A percentile compares a stretch with the other conserved stretches of the same genome.
These are phyloP conservation scores for Caenorhabditis macrosperma DNA, from an alignment of 2,888 invertebrate genomes.

Conservation along the genomic window DNA sequence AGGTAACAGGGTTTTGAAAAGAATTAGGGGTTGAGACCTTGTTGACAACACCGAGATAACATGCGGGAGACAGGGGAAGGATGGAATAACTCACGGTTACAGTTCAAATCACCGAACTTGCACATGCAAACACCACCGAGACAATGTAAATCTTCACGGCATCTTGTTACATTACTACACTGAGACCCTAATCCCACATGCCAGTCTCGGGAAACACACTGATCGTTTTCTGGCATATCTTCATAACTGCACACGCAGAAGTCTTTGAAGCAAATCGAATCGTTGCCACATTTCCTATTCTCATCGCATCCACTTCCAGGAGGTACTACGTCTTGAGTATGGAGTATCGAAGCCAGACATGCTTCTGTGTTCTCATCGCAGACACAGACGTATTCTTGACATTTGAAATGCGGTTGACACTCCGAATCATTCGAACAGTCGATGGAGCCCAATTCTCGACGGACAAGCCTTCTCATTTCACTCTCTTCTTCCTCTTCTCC, in stretches of 20 bases:
- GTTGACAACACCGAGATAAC: neutral
- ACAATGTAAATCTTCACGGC: slow-evolving; percentile 66
- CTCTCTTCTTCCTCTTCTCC: slow-evolving; percentile 10
- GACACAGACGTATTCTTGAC: slow-evolving; percentile 58
- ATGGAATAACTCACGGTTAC: slow-evolving; percentile 64
- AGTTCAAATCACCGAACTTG: slow-evolving; percentile 57
- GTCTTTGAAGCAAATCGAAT: slow-evolving; percentile 62
- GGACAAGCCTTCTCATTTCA: slow-evolving; percentile 24
- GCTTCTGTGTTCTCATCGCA: slow-evolving; percentile 54
- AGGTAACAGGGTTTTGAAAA: slow-evolving; percentile 21
- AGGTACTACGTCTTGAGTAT: slow-evolving; percentile 6
- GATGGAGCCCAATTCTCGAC: slow-evolving; percentile 27
- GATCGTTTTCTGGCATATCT: slow-evolving; percentile 60
- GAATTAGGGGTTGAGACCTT: neutral
- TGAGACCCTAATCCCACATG: slow-evolving; percentile 59
- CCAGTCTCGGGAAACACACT: slow-evolving; percentile 61
- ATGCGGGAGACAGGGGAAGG: neutral
- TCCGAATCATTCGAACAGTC: slow-evolving; percentile 59
- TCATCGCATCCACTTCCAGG: slow-evolving; percentile 49
- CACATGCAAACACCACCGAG: slow-evolving; percentile 71
- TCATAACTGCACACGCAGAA: slow-evolving; percentile 67
- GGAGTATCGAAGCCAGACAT: slow-evolving; percentile 37
- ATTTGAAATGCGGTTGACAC: slow-evolving; percentile 59
- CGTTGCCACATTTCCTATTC: slow-evolving; percentile 60
- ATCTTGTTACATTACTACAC: slow-evolving; percentile 63